Conservation (phyloP, 2,113 vertebrate genomes). For the Alligator mississippiensis region DNA sequence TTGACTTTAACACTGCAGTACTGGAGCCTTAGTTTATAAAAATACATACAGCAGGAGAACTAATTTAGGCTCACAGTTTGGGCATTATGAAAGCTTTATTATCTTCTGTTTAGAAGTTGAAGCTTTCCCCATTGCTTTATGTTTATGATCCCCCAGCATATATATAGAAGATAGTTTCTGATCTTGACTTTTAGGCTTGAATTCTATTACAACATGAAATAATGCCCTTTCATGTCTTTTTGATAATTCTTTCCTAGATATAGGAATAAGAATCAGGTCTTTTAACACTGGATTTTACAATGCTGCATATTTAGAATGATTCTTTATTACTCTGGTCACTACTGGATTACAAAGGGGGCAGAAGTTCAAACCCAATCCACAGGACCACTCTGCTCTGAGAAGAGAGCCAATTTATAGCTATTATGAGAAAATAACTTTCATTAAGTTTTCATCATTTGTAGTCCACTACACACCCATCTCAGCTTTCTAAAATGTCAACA, state of each 20-base stretch:
- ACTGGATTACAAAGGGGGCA: conserved; percentile 52
- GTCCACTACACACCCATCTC: conserved; percentile 54
- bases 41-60: neutral
- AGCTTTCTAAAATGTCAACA: conserved; percentile 70
- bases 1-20: neutral
- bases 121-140: conserved; percentile 5
- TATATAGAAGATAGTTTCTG: neutral
- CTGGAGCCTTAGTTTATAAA: neutral
- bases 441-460: conserved; percentile 77
- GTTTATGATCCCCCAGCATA: neutral
- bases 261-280: neutral
- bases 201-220: neutral
- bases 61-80: neutral
- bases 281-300: conserved; percentile 34
- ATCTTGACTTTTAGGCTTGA: neutral
- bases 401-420: conserved; percentile 68
- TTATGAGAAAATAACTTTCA: conserved; percentile 77
- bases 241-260: neutral
- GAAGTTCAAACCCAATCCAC: conserved; percentile 68
- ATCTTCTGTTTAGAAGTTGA: neutral
- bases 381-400: conserved; percentile 17
- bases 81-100: neutral
- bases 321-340: conserved; percentile 34
- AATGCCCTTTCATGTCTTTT: neutral
- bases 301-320: conserved; percentile 12